Percentiles rank a stretch among this genome's conserved stretches.
phyloP scores from a whole-genome alignment of 2,797 vertebrate genomes.

The Silurus aristotelis region DNA sequence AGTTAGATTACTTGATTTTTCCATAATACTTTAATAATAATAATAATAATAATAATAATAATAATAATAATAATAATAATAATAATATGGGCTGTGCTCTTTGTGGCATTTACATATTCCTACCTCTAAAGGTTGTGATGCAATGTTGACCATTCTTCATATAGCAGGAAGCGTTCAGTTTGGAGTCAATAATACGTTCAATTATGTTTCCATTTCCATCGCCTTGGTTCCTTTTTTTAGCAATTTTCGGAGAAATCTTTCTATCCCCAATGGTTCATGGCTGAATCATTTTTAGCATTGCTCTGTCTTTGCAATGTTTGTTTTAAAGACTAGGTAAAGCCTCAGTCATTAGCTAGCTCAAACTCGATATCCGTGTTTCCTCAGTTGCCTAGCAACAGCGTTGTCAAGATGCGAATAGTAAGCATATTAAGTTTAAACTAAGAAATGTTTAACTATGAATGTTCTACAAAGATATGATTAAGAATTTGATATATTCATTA shows the following conservation, averaged over 20 bases:
- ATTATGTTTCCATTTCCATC: neutral
- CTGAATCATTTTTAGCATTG: neutral
- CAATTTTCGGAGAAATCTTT: neutral
- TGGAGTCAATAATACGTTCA: neutral
- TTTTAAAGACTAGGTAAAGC: neutral
- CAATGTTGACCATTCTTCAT: neutral
- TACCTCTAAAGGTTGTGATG: neutral
- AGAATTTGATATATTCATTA: constrained; percentile 14
- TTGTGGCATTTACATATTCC: neutral
- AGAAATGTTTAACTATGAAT: neutral
- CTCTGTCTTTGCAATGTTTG: neutral
- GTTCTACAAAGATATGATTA: neutral
- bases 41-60: neutral
- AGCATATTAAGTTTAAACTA: neutral
- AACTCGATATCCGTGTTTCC: neutral
- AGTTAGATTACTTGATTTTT: neutral
- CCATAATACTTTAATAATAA: neutral
- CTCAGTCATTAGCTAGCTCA: neutral
- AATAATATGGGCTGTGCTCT: neutral
- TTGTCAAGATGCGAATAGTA: neutral
- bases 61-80: neutral
- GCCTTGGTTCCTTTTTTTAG: neutral
- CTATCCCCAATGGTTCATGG: neutral
- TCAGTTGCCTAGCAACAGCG: constrained; percentile 25
- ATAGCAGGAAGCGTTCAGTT: neutral